phyloP scores from a whole-genome alignment of 2,797 vertebrate genomes.

The Enteromius anoplus region DNA sequence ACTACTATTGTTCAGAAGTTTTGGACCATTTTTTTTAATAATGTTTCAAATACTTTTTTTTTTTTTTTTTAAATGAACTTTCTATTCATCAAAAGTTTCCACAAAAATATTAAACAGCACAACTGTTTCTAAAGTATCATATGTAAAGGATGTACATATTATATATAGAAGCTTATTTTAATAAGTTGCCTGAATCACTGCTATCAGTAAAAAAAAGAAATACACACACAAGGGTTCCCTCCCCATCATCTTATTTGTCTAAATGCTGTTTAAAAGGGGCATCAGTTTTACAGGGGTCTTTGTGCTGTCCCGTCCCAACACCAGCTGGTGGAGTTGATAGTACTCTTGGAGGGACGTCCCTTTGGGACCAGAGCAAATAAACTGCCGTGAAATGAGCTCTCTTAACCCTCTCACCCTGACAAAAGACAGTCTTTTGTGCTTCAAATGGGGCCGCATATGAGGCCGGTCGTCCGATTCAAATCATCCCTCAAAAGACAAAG shows the following conservation, averaged over 20 bases:
- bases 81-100: neutral
- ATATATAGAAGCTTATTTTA: neutral
- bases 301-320: slow-evolving; percentile 59
- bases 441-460: slow-evolving; percentile 46
- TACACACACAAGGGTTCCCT: neutral
- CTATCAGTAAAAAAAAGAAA: neutral
- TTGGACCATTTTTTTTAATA: neutral
- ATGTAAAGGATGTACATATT: too few relatives aligned
- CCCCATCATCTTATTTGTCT: slow-evolving; percentile 43
- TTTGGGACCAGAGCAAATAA: slow-evolving; percentile 75
- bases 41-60: neutral
- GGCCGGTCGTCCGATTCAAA: slow-evolving; percentile 46
- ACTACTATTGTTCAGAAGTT: neutral
- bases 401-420: slow-evolving; percentile 72
- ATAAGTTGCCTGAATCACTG: neutral
- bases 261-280: slow-evolving; percentile 54
- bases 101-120: too few relatives aligned
- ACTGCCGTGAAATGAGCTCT: slow-evolving; percentile 81
- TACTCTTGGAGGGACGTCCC: slow-evolving; percentile 73
- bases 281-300: slow-evolving; percentile 38
- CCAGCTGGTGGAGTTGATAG: slow-evolving; percentile 76
- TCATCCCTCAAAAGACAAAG: slow-evolving; percentile 57
- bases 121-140: too few relatives aligned
- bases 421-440: slow-evolving; percentile 61
- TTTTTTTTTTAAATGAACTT: neutral